phyloP scores from a whole-genome alignment of 2,113 vertebrate genomes.

The Ptilorrhoa leucosticta region DNA sequence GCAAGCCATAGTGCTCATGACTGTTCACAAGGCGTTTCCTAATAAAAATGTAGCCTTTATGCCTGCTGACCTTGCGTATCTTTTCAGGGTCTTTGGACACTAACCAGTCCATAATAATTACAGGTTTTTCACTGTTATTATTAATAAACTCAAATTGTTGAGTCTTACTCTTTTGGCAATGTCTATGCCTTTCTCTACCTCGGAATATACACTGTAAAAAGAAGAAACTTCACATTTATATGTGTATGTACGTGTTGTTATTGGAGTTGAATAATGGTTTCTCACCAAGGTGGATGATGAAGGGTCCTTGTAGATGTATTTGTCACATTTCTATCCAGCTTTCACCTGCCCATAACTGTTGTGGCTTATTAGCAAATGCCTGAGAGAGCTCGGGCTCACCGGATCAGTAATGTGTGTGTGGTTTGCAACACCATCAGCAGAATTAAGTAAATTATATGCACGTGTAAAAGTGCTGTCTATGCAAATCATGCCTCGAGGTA shows the following conservation, averaged over 20 bases:
- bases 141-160: not conserved
- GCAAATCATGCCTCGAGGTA: rapidly evolving
- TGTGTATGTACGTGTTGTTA: not conserved
- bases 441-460: not conserved
- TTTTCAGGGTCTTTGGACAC: not conserved
- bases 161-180: not conserved
- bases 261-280: not conserved
- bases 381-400: not conserved
- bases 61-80: not conserved
- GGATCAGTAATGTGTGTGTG: not conserved
- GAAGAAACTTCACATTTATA: not conserved
- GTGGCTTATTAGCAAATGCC: not conserved
- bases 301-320: not conserved
- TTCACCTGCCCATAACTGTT: not conserved
- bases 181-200: not conserved
- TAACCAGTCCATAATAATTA: not conserved
- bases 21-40: not conserved
- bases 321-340: not conserved
- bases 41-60: not conserved
- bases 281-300: not conserved
- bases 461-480: not conserved
- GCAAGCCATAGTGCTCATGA: not conserved
- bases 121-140: not conserved
- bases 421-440: not conserved
- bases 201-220: not conserved